Evolutionary conservation across 2,888 invertebrate species (phyloP), one percentile per base, ranked within the genome.

Genomic region (Netelia fuscicornis): DNA sequence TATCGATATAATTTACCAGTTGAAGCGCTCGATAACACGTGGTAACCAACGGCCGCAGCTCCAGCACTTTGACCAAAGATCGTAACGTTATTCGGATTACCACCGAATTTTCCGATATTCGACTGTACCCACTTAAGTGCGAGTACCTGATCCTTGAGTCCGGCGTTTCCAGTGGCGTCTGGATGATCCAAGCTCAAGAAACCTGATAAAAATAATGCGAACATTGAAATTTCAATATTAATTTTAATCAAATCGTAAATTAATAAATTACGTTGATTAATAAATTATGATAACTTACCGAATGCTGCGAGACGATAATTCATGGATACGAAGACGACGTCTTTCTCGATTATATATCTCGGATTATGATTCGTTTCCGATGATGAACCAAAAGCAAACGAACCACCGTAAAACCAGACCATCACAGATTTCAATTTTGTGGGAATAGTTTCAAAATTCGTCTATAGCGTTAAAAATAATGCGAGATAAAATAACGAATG

Each of bases 21-120:
- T 11, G 91, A 87, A 76, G 84, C 87, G 0, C 89, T 72, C 0
- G 90, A 89, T 0, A 90, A 25, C 0, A 84, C 62, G 37, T 89
- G 91, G 67, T 60, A 80, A 60, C 89, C 89, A 2, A 90, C 90
- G 0, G 88, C 77, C 6, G 71, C 94, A 1, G 93, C 95, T 6
- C 95, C 95, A 42, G 95, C 95, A 89, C 95, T 95, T 8, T 95
- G 90, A 20, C 95, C 95, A 88, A 95, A 94, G 81, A 95, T 92
- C 1, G 95, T 95, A 0, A 95, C 94, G 90, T 94, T 94, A 1
- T 94, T 90, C 2, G 95, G 94, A 88, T 95, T 93, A 5, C 95
- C 95, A 48, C 94, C 94, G 87, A 95, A 95, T 11, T 93, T 91
- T 1, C 82, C 82, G 37, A 95, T 95, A 88, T 95, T 95, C 60